phyloP scores from a whole-genome alignment of 2,113 vertebrate species.

The Chaetodon auriga region DNA sequence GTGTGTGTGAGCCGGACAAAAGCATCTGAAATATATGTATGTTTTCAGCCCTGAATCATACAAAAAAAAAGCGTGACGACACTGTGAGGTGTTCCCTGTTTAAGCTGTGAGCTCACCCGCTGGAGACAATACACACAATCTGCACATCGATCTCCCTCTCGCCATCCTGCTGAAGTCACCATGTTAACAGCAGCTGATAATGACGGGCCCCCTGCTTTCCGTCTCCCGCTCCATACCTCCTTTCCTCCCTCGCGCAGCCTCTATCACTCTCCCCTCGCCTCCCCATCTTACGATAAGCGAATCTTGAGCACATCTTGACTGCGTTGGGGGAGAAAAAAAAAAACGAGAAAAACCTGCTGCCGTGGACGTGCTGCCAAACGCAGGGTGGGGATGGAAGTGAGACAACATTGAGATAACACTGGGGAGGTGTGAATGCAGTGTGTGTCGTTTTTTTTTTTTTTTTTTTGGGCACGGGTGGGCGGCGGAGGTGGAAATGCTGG shows the following conservation, averaged over 20 bases:
- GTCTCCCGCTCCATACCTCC: slow-evolving; percentile 1
- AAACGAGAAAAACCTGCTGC: slow-evolving; percentile 14
- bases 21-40: background rate
- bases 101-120: background rate
- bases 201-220: slow-evolving; percentile 8
- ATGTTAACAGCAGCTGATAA: slow-evolving; percentile 74
- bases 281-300: slow-evolving; percentile 62
- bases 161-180: slow-evolving; percentile 63
- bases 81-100: background rate
- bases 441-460: slow-evolving; percentile 46
- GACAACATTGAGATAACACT: slow-evolving; percentile 55
- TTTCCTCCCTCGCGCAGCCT: slow-evolving; percentile 7
- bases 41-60: slow-evolving; percentile 15
- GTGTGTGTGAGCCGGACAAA: background rate
- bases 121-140: slow-evolving; percentile 37
- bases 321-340: background rate
- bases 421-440: slow-evolving; percentile 54
- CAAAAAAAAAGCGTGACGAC: slow-evolving; percentile 23
- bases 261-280: slow-evolving; percentile 28
- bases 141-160: slow-evolving; percentile 53
- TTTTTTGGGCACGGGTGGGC: slow-evolving; percentile 41
- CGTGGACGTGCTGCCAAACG: slow-evolving; percentile 34
- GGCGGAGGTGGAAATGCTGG: slow-evolving; percentile 47
- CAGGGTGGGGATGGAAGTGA: slow-evolving; percentile 34
- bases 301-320: slow-evolving; percentile 76